phyloP scores from a whole-genome alignment of 2,113 vertebrate genomes.

The Caloenas nicobarica region DNA sequence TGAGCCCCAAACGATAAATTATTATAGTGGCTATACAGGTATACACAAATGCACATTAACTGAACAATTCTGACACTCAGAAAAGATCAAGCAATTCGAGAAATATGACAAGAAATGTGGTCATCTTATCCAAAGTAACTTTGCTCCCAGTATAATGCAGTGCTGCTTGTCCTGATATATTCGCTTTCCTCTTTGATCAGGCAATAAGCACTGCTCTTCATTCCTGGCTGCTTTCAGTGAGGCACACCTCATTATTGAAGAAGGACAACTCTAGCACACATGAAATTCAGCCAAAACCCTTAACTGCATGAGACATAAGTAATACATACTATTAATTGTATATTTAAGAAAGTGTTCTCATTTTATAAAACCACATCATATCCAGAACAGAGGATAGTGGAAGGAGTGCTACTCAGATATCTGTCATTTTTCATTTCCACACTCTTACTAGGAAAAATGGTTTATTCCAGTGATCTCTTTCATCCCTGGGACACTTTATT shows the following conservation, averaged over 20 bases:
- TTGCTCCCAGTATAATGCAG: neutral
- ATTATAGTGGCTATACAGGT: neutral
- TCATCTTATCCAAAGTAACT: neutral
- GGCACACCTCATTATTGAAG: neutral
- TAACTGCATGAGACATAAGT: neutral
- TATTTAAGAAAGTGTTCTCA: neutral
- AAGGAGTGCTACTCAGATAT: neutral
- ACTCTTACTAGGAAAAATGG: neutral
- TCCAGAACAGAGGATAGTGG: neutral
- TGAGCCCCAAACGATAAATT: neutral
- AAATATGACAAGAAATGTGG: neutral
- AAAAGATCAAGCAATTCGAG: neutral
- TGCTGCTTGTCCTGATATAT: neutral
- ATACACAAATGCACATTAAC: neutral
- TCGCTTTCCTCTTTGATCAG: neutral
- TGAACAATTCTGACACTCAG: neutral
- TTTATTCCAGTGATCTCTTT: neutral
- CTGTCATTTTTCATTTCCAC: neutral
- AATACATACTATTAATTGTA: neutral
- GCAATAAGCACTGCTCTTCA: neutral
- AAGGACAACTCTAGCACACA: neutral
- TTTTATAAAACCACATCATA: neutral
- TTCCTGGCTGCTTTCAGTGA: neutral
- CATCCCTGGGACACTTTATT: neutral
- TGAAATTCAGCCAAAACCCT: neutral